Evolutionary conservation across 2,888 invertebrate genomes (phyloP).

Genomic region (Campaea margaritaria): DNA sequence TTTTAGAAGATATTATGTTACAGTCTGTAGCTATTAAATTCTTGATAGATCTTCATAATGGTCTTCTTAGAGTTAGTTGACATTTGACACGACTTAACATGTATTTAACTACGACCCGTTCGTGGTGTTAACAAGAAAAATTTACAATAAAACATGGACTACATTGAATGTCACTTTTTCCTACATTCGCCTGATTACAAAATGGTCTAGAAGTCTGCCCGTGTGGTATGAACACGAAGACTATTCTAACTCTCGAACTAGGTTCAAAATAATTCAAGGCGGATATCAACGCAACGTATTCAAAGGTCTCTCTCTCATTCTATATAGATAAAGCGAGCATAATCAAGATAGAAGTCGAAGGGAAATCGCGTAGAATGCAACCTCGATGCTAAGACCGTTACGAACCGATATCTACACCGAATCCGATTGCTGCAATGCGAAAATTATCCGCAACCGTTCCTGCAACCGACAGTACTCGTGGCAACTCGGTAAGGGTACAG

Average conservation of each 20-base stretch:
- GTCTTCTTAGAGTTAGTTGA: neutral
- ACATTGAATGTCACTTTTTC: too few relatives aligned
- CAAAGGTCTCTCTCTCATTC: conserved; percentile 52
- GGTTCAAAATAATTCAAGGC: conserved; percentile 11
- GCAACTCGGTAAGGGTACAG: conserved; percentile 55
- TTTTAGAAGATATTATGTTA: conserved; percentile 37
- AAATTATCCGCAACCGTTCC: conserved; percentile 70
- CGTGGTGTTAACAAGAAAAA: too few relatives aligned
- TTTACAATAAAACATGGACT: too few relatives aligned
- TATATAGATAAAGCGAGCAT: conserved; percentile 53
- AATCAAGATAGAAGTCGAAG: conserved; percentile 66
- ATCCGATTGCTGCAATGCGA: conserved; percentile 80
- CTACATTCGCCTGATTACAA: too few relatives aligned
- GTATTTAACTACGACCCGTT: too few relatives aligned
- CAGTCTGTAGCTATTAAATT: conserved; percentile 16
- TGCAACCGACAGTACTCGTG: conserved; percentile 41
- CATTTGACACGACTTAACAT: too few relatives aligned
- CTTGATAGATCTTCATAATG: conserved; percentile 10
- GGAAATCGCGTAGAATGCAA: conserved; percentile 72
- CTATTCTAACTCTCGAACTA: conserved; percentile 1
- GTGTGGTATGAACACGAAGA: neutral
- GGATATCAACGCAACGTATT: conserved; percentile 38
- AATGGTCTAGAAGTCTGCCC: too few relatives aligned
- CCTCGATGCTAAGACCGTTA: conserved; percentile 76
- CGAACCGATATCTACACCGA: conserved; percentile 71